These are phyloP conservation scores for Cerceris ruficornis DNA, from an alignment of 2,888 invertebrate genomes.

Conservation along the genomic window DNA sequence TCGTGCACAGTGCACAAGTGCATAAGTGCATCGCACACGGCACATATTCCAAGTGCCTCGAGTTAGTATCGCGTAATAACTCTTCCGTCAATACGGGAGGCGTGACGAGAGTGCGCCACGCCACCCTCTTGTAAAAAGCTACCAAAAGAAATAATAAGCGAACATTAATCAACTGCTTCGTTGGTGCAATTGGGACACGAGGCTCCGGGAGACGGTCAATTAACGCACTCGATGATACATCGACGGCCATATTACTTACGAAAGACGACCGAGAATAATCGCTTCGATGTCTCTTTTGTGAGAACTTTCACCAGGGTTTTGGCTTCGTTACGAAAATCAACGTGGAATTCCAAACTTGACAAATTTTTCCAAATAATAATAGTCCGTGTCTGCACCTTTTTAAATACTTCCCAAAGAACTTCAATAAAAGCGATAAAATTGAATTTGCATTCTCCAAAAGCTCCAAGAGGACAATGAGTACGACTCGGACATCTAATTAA, in stretches of 20 bases:
- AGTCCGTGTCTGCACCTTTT: no score
- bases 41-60: conserved; percentile 36
- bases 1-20: conserved; percentile 26
- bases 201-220: neutral
- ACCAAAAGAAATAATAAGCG: conserved; percentile 68
- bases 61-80: conserved; percentile 60
- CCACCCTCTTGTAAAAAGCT: conserved; percentile 62
- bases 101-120: conserved; percentile 60
- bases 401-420: no score
- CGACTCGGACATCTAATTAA: no score
- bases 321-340: no score
- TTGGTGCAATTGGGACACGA: conserved; percentile 30
- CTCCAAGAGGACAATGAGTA: no score
- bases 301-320: no score
- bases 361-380: no score
- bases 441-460: no score
- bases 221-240: neutral
- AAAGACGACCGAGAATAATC: neutral
- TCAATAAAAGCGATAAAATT: no score
- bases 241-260: neutral
- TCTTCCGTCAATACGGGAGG: conserved; percentile 62
- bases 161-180: conserved; percentile 68
- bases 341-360: no score
- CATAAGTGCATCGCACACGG: no score
- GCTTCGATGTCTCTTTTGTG: no score